phyloP scores from a whole-genome alignment of 2,113 vertebrate species.

The Noctilio leporinus region DNA sequence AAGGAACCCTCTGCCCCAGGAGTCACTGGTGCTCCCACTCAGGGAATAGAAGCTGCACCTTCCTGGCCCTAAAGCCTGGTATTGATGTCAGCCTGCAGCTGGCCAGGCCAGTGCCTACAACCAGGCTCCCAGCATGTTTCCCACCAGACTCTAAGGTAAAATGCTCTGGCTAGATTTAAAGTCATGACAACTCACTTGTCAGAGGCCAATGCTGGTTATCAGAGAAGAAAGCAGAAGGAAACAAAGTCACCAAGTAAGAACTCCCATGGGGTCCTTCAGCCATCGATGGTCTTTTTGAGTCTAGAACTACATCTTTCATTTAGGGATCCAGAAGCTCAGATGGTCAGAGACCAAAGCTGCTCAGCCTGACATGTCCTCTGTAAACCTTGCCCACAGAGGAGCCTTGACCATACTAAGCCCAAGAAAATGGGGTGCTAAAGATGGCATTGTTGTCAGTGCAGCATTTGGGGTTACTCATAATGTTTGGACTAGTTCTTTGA shows the following conservation, averaged over 20 bases:
- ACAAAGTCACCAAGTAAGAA: neutral
- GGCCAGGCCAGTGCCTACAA: fast-evolving
- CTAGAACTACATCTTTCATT: neutral
- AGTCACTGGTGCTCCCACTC: neutral
- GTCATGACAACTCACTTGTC: neutral
- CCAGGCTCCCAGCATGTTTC: neutral
- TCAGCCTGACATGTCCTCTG: neutral
- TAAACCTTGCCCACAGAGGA: neutral
- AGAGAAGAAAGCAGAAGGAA: neutral
- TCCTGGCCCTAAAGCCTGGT: too few relatives aligned
- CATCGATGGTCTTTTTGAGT: neutral
- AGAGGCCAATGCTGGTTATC: neutral
- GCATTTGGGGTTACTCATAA: neutral
- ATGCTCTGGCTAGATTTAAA: neutral
- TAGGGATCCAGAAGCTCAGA: neutral
- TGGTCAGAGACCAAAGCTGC: neutral
- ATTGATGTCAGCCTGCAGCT: neutral
- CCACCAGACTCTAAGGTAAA: neutral
- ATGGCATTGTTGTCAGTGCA: too few relatives aligned
- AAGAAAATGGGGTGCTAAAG: neutral
- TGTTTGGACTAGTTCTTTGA: neutral
- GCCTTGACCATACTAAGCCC: neutral
- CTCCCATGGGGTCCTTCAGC: neutral
- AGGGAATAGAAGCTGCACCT: neutral
- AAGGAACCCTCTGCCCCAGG: neutral